These are phyloP conservation scores for Uria aalge DNA, from an alignment of 2,113 vertebrate species.

Conservation along the genomic window DNA sequence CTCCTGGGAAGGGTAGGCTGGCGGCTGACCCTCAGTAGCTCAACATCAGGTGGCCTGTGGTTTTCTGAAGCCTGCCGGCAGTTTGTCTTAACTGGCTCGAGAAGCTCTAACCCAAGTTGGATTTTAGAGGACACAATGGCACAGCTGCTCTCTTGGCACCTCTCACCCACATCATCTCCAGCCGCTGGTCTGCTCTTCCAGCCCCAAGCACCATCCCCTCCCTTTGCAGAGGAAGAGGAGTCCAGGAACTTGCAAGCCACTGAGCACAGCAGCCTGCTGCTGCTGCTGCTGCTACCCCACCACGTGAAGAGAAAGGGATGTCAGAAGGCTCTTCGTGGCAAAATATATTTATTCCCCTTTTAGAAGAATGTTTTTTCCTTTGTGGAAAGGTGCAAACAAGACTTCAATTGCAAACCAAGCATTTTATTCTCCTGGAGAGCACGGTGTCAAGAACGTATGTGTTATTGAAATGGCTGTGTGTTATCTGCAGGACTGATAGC, in stretches of 20 bases:
- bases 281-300: not conserved
- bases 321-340: not conserved
- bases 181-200: not conserved
- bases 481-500: not conserved
- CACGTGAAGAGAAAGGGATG: not conserved
- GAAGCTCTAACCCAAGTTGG: not conserved
- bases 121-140: not conserved
- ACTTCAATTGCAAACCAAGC: not conserved
- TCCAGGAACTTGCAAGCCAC: not conserved
- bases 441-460: not conserved
- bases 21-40: not conserved
- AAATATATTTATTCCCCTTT: not conserved
- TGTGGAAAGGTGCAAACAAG: not conserved
- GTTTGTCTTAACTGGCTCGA: no score
- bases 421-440: not conserved
- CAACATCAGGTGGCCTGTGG: no score
- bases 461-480: not conserved
- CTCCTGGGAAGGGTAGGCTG: not conserved
- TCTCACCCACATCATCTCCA: not conserved
- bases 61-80: not conserved
- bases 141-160: not conserved
- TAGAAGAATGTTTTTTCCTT: not conserved
- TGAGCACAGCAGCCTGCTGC: not conserved
- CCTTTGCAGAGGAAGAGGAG: not conserved
- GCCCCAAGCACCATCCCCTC: not conserved